A percentile compares a stretch with the other conserved stretches of the same genome.
phyloP scores from a whole-genome alignment of 2,797 vertebrate species.

The Ibycter americanus region DNA sequence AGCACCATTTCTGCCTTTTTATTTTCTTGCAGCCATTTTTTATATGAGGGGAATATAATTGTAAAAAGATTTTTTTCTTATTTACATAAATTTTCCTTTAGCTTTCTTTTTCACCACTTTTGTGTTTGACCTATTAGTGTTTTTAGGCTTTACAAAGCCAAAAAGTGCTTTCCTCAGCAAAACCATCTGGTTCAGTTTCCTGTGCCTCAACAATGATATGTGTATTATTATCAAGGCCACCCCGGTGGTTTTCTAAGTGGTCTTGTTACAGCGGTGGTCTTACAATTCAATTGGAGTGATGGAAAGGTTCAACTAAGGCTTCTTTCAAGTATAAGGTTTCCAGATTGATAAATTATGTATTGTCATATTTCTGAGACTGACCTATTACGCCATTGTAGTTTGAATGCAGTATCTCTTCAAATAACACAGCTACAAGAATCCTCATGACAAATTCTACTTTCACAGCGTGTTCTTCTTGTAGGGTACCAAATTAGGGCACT shows the following conservation, averaged over 20 bases:
- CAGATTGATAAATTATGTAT: slow-evolving; percentile 70
- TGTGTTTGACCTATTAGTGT: slow-evolving; percentile 80
- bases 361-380: slow-evolving; percentile 63
- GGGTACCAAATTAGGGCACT: background rate
- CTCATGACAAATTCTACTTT: background rate
- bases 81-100: slow-evolving; percentile 80
- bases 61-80: slow-evolving; percentile 12
- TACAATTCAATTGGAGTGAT: slow-evolving; percentile 82
- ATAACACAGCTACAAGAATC: background rate
- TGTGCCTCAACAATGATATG: slow-evolving; percentile 83
- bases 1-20: background rate
- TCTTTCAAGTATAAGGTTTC: slow-evolving; percentile 84
- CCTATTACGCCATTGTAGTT: background rate
- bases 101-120: slow-evolving; percentile 73
- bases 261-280: slow-evolving; percentile 87
- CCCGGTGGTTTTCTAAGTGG: slow-evolving; percentile 76
- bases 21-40: background rate
- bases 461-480: background rate
- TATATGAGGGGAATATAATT: background rate
- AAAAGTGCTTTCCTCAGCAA: slow-evolving; percentile 87
- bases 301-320: slow-evolving; percentile 81
- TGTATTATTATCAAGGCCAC: slow-evolving; percentile 85
- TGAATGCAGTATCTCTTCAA: slow-evolving; percentile 43
- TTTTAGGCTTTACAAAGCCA: slow-evolving; percentile 71
- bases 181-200: slow-evolving; percentile 90